phyloP scores from a whole-genome alignment of 1,140 invertebrate genomes.

The Idris sp. region DNA sequence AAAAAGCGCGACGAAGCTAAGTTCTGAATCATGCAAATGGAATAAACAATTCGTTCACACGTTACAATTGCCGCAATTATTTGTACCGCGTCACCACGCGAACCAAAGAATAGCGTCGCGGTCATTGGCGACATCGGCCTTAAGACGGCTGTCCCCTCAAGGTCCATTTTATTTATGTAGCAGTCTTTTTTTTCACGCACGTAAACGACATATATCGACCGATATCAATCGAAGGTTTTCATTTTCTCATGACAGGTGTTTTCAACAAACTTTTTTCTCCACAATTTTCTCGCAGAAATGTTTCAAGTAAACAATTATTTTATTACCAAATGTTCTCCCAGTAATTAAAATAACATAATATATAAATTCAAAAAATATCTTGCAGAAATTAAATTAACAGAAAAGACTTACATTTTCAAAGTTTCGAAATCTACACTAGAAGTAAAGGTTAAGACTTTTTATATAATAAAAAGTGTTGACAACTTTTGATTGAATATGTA shows the following conservation, averaged over 20 bases:
- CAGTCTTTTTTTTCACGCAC: constrained; percentile 46
- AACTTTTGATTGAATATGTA: too few relatives aligned
- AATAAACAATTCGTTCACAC: constrained; percentile 58
- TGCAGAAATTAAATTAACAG: too few relatives aligned
- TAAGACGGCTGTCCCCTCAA: constrained; percentile 53
- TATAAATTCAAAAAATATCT: too few relatives aligned
- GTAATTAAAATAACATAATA: too few relatives aligned
- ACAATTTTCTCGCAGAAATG: too few relatives aligned
- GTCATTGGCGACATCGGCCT: constrained; percentile 61
- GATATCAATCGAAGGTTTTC: constrained; percentile 54
- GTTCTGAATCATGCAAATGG: constrained; percentile 48
- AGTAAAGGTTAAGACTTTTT: too few relatives aligned
- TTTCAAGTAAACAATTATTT: too few relatives aligned
- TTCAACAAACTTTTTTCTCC: too few relatives aligned
- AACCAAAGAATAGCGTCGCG: constrained; percentile 51
- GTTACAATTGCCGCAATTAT: constrained; percentile 56
- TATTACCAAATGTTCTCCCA: too few relatives aligned
- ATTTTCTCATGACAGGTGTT: constrained; percentile 36
- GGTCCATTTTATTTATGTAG: constrained; percentile 57
- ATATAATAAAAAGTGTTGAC: too few relatives aligned
- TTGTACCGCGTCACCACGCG: constrained; percentile 38
- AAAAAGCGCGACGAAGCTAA: constrained; percentile 20
- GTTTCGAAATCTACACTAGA: too few relatives aligned
- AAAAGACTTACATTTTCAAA: too few relatives aligned
- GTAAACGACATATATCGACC: constrained; percentile 43